Percentiles rank a stretch among this genome's conserved stretches.
Evolutionary conservation across 2,888 invertebrate genomes (phyloP).

Genomic region (Miltochrista miniata): DNA sequence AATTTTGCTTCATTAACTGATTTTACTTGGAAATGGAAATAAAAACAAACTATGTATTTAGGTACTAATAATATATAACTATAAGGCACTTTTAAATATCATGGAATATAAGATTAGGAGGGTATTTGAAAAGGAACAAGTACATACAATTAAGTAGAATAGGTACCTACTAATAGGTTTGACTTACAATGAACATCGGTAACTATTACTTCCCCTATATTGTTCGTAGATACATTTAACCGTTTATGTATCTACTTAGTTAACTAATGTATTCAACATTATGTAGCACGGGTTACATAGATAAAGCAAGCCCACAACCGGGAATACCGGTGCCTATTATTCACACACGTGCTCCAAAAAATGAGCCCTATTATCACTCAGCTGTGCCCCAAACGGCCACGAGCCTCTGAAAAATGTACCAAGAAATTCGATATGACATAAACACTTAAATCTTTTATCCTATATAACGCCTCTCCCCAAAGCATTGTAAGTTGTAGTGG

Average conservation of each 20-base stretch:
- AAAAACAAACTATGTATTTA: no score
- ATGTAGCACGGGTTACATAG: constrained; percentile 43
- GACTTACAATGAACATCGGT: no score
- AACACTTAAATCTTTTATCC: constrained; percentile 55
- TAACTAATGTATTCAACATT: constrained; percentile 31
- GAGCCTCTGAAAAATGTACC: constrained; percentile 79
- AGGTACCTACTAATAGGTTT: no score
- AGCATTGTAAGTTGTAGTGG: constrained; percentile 72
- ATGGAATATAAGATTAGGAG: no score
- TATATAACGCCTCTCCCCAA: constrained; percentile 63
- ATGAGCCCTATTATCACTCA: constrained; percentile 66
- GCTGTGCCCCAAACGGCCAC: constrained; percentile 63
- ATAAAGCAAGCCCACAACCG: constrained; percentile 43
- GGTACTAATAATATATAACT: no score
- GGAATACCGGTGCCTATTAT: constrained; percentile 55
- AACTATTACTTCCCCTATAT: no score
- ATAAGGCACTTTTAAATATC: no score
- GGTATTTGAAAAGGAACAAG: no score
- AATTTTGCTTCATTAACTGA: constrained; percentile 57
- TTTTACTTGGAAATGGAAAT: constrained; percentile 32
- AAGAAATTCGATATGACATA: constrained; percentile 80
- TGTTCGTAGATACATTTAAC: neutral
- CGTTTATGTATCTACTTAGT: constrained; percentile 13
- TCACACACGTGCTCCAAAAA: constrained; percentile 75
- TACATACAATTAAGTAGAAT: no score